Conservation (phyloP, 2,888 invertebrate species). For the Lampropteryx suffumata region DNA sequence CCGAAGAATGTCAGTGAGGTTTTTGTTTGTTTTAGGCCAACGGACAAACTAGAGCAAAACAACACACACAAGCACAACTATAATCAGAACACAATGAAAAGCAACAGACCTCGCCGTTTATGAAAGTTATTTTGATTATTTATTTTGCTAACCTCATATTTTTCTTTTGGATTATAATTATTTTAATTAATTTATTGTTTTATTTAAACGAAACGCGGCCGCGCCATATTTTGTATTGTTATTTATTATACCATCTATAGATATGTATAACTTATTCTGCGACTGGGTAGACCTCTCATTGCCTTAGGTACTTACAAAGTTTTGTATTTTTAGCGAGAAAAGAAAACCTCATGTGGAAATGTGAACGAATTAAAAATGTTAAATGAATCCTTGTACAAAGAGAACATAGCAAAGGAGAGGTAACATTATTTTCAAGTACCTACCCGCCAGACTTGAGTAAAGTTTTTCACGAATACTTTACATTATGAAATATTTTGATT, state of each 20-base stretch:
- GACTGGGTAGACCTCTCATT: too few relatives aligned
- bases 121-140: slow-evolving; percentile 26
- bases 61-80: slow-evolving; percentile 38
- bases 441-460: too few relatives aligned
- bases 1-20: too few relatives aligned
- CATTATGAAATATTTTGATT: slow-evolving; percentile 14
- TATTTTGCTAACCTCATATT: slow-evolving; percentile 8
- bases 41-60: slow-evolving; percentile 53
- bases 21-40: slow-evolving; percentile 27
- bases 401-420: slow-evolving; percentile 64
- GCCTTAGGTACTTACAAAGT: too few relatives aligned
- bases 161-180: slow-evolving; percentile 11
- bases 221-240: background rate
- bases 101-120: slow-evolving; percentile 39
- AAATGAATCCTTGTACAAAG: slow-evolving; percentile 60
- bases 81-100: slow-evolving; percentile 37
- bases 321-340: slow-evolving; percentile 36
- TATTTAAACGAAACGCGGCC: background rate
- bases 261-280: too few relatives aligned
- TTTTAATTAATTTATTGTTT: background rate
- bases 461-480: background rate
- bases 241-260: too few relatives aligned
- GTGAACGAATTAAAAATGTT: slow-evolving; percentile 49
- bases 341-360: slow-evolving; percentile 38
- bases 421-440: slow-evolving; percentile 29